phyloP scores from a whole-genome alignment of 2,888 invertebrate genomes.

The Standfussiana lucernea region DNA sequence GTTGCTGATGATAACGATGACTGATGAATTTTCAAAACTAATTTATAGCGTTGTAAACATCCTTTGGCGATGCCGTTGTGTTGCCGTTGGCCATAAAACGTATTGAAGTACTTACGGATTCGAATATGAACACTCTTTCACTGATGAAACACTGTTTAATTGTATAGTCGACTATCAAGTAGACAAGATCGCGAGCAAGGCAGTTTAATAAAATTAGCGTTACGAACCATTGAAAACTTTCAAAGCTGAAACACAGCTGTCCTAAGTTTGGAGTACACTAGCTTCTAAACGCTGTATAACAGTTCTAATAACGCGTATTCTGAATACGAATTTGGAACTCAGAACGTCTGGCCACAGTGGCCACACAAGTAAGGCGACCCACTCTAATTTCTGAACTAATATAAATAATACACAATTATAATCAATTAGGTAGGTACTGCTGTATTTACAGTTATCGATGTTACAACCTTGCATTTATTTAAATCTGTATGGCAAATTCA shows the following conservation, averaged over 20 bases:
- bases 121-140: neutral
- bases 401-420: neutral
- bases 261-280: neutral
- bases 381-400: conserved; percentile 3
- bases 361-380: neutral
- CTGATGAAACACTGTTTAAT: neutral
- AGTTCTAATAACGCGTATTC: neutral
- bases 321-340: neutral
- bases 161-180: neutral
- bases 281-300: neutral
- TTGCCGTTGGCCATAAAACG: no score
- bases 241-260: neutral
- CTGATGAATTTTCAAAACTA: no score
- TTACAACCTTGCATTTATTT: neutral
- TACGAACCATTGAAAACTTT: neutral
- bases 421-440: neutral
- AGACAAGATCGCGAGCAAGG: neutral
- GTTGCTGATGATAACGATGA: neutral
- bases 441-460: neutral
- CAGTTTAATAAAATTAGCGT: neutral
- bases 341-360: neutral
- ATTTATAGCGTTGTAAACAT: no score
- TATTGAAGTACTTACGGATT: neutral
- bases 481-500: neutral
- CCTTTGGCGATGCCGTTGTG: no score